phyloP scores from a whole-genome alignment of 30 jellyfish, hydroid and myxozoan genomes.

The Aurelia coerulea region DNA sequence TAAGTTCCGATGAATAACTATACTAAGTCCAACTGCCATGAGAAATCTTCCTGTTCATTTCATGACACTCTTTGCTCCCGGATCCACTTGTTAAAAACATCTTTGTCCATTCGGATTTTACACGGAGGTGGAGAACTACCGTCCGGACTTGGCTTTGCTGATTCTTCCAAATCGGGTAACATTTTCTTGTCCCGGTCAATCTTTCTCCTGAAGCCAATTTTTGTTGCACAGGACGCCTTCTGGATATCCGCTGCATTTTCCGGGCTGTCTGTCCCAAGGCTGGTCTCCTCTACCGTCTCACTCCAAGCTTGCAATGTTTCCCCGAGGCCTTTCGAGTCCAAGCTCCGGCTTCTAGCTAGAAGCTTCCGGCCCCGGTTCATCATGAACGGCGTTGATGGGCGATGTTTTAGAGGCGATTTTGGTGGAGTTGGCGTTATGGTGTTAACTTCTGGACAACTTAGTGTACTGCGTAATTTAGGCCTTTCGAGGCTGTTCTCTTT shows the following conservation, averaged over 20 bases:
- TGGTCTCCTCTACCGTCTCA: background rate
- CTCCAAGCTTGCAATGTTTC: too few species aligned
- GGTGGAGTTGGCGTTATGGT: slow-evolving; percentile 37
- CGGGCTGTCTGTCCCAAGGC: background rate
- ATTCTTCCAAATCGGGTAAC: background rate
- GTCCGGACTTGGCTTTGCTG: background rate
- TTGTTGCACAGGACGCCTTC: background rate
- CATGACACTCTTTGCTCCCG: slow-evolving; percentile 24
- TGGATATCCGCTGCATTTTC: too few species aligned
- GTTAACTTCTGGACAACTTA: slow-evolving; percentile 6
- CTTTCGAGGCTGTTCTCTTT: background rate
- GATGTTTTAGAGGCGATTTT: slow-evolving; percentile 36
- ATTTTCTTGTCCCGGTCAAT: slow-evolving; percentile 31
- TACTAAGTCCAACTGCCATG: too few species aligned
- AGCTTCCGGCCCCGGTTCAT: background rate
- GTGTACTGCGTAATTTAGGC: background rate
- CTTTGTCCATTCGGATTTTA: slow-evolving; percentile 44
- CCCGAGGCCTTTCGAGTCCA: too few species aligned
- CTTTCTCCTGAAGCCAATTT: background rate
- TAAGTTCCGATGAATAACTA: too few species aligned
- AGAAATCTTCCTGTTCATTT: too few species aligned
- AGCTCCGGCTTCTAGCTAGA: too few species aligned
- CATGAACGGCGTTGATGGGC: slow-evolving; percentile 43
- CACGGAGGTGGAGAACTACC: background rate
- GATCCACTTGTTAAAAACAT: slow-evolving; percentile 47